Percentiles rank a stretch among this genome's conserved stretches.
Conservation (phyloP, 2,113 vertebrate species). For the Atractosteus spatula region DNA sequence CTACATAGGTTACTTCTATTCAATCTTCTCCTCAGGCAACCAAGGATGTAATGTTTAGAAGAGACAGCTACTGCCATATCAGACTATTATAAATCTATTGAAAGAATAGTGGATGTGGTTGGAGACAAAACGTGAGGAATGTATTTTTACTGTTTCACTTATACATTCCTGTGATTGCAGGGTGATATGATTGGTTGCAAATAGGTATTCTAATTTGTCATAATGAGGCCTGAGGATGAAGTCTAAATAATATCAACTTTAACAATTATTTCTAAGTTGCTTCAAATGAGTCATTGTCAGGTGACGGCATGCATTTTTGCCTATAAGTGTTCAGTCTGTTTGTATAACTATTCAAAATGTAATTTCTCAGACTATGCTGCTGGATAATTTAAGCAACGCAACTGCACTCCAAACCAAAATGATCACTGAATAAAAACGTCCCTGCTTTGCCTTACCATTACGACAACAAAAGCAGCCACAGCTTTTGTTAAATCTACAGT, state of each 20-base stretch:
- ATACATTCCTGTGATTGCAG: conserved; percentile 8
- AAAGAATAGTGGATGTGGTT: conserved; percentile 20
- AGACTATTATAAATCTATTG: conserved; percentile 35
- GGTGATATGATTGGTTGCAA: too few species aligned
- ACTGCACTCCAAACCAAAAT: too few species aligned
- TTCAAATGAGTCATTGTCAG: conserved; percentile 27
- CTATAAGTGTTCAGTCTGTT: conserved; percentile 19
- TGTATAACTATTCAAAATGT: conserved; percentile 22
- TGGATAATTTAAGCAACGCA: too few species aligned
- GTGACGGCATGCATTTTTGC: conserved; percentile 35
- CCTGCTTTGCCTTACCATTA: neutral
- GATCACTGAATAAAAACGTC: too few species aligned
- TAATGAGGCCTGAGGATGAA: too few species aligned
- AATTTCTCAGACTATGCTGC: too few species aligned
- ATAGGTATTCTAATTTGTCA: too few species aligned
- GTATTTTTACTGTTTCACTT: neutral
- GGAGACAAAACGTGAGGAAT: too few species aligned
- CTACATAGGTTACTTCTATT: conserved; percentile 18
- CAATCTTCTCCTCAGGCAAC: conserved; percentile 3
- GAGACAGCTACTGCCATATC: conserved; percentile 33
- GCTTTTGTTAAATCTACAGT: neutral
- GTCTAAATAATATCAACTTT: neutral
- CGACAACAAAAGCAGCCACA: neutral
- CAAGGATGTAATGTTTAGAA: neutral
- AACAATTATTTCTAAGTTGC: conserved; percentile 42